phyloP scores from a whole-genome alignment of 2,113 vertebrate genomes.

The Leuciscus idus region DNA sequence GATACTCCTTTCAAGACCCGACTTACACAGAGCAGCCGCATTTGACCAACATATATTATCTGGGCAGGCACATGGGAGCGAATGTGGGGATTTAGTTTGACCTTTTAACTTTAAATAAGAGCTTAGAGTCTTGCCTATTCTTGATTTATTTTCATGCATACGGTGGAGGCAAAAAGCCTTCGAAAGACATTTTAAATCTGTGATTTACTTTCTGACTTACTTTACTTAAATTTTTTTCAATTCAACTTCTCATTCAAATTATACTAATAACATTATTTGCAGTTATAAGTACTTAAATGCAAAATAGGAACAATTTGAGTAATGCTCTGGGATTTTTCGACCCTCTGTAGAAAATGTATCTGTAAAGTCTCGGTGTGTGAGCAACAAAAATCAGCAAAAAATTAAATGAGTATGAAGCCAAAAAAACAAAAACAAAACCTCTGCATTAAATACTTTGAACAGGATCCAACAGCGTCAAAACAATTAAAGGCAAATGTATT shows the following conservation, averaged over 20 bases:
- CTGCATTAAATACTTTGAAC: background rate
- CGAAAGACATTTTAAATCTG: background rate
- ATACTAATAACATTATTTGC: background rate
- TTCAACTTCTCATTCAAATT: background rate
- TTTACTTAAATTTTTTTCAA: background rate
- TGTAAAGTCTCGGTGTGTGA: background rate
- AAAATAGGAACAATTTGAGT: background rate
- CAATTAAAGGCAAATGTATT: background rate
- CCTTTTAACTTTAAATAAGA: slow-evolving; percentile 12
- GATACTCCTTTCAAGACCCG: slow-evolving; percentile 6
- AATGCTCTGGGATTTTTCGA: background rate
- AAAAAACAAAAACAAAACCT: background rate
- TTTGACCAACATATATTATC: slow-evolving; percentile 11
- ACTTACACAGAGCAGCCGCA: slow-evolving; percentile 17
- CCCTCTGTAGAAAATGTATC: too few relatives aligned
- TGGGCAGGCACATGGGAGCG: background rate
- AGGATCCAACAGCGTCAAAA: background rate
- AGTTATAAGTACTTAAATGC: background rate
- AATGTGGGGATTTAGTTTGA: slow-evolving; percentile 17
- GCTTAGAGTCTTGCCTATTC: background rate
- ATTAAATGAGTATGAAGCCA: background rate
- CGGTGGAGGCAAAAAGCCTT: background rate
- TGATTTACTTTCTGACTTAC: background rate
- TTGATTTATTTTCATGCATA: background rate
- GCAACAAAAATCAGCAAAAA: too few relatives aligned